Evolutionary conservation across 2,113 vertebrate species (phyloP), one percentile per base, ranked within the genome.

Genomic region (Benthochromis sp.): DNA sequence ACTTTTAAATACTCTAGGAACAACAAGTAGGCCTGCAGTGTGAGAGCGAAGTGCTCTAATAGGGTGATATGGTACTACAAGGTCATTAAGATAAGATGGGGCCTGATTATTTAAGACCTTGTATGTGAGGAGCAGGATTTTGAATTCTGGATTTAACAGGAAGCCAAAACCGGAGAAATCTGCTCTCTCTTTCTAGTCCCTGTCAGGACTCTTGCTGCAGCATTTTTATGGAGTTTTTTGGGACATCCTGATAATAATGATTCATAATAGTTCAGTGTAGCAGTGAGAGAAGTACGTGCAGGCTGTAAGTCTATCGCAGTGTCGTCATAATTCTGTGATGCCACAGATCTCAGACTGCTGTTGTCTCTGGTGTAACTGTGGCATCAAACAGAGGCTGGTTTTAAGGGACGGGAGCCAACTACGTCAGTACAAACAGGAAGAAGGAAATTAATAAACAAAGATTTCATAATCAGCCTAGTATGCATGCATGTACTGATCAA

Each of bases 261-360:
- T 12, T 36, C 10, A 38, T n/a, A 38, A n/a, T 13, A 0, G 34
- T 12, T n/a, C 19, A 38, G 29, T 34, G 29, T 34, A 63, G 59
- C 29, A 63, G 29, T 19, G 16, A 63, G 8, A 61, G 29, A 34
- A 61, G 16, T 61, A 0, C 3, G 0, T 7, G 59, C 29, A 19
- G 16, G 3, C 29, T 61, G 16, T 7, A 61, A 38, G 17, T 66
- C 34, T n/a, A 36, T 66, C 17, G 4, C 17, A 38, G 17, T 36
- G 53, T 24, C 4, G 53, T 21, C 21, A 24, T 24, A 55, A 24
- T 27, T 27, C 11, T 13, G 21, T 13, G 31, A 38, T n/a, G 34
- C 61, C 17, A 12, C 61, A 66, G 61, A 66, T 5, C 61, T 38
- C 31, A 66, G 31, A 66, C 6, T 3, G 31, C 61, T 5, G 61